Base-by-base conservation (phyloP, 2,113 vertebrate genomes). In the Nothocercus julius region DNA sequence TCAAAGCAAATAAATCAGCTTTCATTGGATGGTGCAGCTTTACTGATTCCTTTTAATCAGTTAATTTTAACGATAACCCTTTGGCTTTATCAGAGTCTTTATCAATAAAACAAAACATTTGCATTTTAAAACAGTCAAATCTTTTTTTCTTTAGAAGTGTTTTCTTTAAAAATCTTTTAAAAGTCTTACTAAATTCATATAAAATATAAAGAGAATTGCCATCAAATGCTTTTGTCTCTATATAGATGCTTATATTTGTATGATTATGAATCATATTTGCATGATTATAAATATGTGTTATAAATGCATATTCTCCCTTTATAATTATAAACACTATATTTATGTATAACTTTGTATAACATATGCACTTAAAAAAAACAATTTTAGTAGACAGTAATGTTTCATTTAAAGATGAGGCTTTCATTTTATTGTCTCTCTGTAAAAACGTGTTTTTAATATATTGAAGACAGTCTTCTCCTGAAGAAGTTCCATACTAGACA, bases 61-160 rank as follows among this genome's bases (percentile, higher is more conserved):
- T 36, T 56, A 28, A 36, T 61, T 62, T 84, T 73, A 88, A 78
- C 53, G 34, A 7, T 32, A 56, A 4, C 3, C 2, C 0, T 54
- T 61, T 9, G 1, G 3, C 30, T 2, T 1, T 61, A 7, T 54
- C n/a, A 54, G 10, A 12, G 3, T 9, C 2, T 32, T 49, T 61
- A 36, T 27, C 11, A 47, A 15, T 34, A 58, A 64, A 85, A 66
- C 1, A 1, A 36, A 47, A 22, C 1, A 4, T n/a, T 3, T 1
- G 2, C 63, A 20, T 76, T 89, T 63, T 0, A 62, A 70, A 61
- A 13, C 0, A 40, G 1, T 62, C 45, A 38, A 7, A 44, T 25
- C 14, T 22, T 34, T 28, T 4, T 66, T 36, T 45, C 34, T 36
- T 30, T 74, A 66, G 25, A 30, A 53, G 12, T 22, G 22, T 36